A percentile compares a stretch with the other conserved stretches of the same genome.
These are phyloP conservation scores for Cyphomyrmex costatus DNA, from an alignment of 1,140 invertebrate species.

Conservation along the genomic window DNA sequence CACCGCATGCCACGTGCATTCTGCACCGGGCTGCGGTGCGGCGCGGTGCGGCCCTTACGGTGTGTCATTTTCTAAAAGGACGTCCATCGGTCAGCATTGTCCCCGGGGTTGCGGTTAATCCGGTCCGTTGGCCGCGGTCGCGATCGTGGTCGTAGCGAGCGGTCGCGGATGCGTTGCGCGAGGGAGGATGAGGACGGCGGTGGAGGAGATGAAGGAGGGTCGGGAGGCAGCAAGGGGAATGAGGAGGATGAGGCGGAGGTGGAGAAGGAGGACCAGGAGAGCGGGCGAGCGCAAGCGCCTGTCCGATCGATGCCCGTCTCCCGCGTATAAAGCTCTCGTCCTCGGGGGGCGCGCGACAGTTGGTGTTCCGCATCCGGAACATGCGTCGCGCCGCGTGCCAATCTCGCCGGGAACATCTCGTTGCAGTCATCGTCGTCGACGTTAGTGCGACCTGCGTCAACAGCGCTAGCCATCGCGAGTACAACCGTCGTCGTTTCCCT, in stretches of 20 bases:
- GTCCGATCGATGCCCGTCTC: conserved; percentile 85
- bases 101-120: conserved; percentile 71
- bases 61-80: conserved; percentile 72
- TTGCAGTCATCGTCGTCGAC: conserved; percentile 31
- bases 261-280: conserved; percentile 67
- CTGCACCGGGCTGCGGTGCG: conserved; percentile 16
- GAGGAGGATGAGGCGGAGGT: conserved; percentile 45
- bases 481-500: background rate
- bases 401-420: conserved; percentile 40
- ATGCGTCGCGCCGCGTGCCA: conserved; percentile 76
- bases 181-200: conserved; percentile 39
- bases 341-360: conserved; percentile 83
- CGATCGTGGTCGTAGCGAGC: conserved; percentile 69
- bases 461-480: conserved; percentile 19
- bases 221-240: conserved; percentile 29
- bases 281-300: conserved; percentile 83
- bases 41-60: conserved; percentile 29
- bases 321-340: conserved; percentile 84
- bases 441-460: background rate
- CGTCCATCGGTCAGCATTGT: conserved; percentile 71
- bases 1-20: conserved; percentile 49
- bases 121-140: conserved; percentile 72
- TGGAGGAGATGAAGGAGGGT: conserved; percentile 43
- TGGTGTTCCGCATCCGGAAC: conserved; percentile 82
- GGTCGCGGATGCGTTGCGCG: conserved; percentile 56